Conservation (phyloP, 2,113 vertebrate genomes). For the Strix uralensis region DNA sequence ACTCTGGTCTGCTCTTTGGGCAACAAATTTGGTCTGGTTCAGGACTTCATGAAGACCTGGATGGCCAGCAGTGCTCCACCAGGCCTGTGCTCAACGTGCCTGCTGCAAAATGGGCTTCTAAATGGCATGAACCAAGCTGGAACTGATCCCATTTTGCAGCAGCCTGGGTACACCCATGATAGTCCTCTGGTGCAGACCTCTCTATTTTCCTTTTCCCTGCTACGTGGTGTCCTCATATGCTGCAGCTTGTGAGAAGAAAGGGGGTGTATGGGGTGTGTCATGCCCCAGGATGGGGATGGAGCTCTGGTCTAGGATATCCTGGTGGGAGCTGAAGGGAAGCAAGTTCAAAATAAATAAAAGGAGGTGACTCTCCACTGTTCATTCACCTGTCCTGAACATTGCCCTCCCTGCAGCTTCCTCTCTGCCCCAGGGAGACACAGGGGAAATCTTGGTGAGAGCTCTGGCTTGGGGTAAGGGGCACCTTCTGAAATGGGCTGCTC, state of each 20-base stretch:
- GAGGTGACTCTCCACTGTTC: neutral
- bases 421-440: neutral
- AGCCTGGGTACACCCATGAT: neutral
- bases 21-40: neutral
- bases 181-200: neutral
- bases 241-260: neutral
- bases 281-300: neutral
- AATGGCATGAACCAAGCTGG: neutral
- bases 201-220: neutral
- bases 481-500: neutral
- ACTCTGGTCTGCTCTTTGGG: neutral
- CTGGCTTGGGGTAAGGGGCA: neutral
- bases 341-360: neutral
- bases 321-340: neutral
- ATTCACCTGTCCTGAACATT: neutral
- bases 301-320: neutral
- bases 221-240: fast-evolving
- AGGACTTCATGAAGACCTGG: neutral
- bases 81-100: neutral
- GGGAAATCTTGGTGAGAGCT: neutral
- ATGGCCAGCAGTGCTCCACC: fast-evolving
- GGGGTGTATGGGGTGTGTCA: neutral
- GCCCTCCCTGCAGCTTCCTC: neutral
- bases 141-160: neutral
- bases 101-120: neutral